Evolutionary conservation across 2,797 vertebrate species (phyloP).

Genomic region (Microctenopoma steveboyesi): DNA sequence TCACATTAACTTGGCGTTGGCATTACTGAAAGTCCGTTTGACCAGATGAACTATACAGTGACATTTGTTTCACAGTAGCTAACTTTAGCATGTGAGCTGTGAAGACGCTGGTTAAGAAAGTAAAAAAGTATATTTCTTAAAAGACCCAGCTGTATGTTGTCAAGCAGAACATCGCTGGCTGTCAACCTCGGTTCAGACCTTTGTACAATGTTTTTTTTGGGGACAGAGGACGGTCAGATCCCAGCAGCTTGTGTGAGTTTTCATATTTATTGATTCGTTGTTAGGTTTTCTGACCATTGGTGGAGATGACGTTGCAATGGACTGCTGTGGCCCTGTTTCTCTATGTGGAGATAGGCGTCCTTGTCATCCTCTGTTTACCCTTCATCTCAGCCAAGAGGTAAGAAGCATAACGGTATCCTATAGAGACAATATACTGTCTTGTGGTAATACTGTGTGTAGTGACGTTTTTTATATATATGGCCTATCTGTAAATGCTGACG

Average conservation of each 20-base stretch:
- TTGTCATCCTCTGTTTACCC: constrained; percentile 89
- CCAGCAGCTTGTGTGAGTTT: background rate
- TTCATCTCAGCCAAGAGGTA: constrained; percentile 90
- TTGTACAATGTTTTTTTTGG: background rate
- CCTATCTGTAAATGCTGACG: background rate
- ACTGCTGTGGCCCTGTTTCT: constrained; percentile 88
- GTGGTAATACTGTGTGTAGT: background rate
- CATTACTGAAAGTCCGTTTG: no score
- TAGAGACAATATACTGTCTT: background rate
- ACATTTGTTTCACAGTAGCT: no score
- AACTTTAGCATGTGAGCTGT: constrained; percentile 5
- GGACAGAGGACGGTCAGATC: background rate
- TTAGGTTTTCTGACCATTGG: background rate
- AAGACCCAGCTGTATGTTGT: constrained; percentile 19
- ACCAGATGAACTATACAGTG: no score
- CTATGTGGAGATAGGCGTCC: constrained; percentile 86
- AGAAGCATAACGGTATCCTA: no score
- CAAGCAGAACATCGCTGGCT: no score
- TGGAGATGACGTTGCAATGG: constrained; percentile 91
- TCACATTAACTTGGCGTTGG: no score
- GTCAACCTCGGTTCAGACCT: no score
- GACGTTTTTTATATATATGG: background rate
- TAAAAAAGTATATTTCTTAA: constrained; percentile 5
- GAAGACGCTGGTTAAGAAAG: constrained; percentile 15
- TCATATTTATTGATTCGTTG: background rate